Conservation (phyloP, 1,140 invertebrate species). For the Anagrus nilaparvatae region DNA sequence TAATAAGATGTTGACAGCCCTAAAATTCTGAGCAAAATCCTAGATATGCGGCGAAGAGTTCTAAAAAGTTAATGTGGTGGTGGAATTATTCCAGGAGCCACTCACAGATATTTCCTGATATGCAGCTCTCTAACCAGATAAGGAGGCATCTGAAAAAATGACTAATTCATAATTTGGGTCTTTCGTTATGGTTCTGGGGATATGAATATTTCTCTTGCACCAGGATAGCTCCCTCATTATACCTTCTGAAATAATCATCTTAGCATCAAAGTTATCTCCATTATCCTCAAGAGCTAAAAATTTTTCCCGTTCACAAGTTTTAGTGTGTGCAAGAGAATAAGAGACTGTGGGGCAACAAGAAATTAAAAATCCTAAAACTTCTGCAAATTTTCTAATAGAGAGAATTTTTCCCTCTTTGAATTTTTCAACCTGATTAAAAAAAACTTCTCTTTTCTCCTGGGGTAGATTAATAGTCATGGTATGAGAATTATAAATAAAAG, state of each 20-base stretch:
- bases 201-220: conserved; percentile 6
- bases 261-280: conserved; percentile 3
- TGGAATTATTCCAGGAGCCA: too few relatives aligned
- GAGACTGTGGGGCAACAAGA: conserved; percentile 17
- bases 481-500: neutral
- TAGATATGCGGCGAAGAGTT: conserved; percentile 11
- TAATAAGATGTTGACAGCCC: conserved; percentile 23
- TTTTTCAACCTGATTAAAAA: conserved; percentile 1
- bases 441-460: conserved; percentile 2
- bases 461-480: conserved; percentile 5
- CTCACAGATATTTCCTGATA: conserved; percentile 3
- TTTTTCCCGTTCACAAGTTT: conserved; percentile 17
- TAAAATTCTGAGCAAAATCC: conserved; percentile 4
- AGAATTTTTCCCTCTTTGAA: conserved; percentile 2
- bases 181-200: conserved; percentile 5
- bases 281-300: conserved; percentile 3
- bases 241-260: neutral
- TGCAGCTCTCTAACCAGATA: conserved; percentile 13
- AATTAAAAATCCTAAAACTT: conserved; percentile 14
- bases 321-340: conserved; percentile 16
- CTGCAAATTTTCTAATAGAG: conserved; percentile 17
- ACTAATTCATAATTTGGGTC: neutral
- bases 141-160: conserved; percentile 15
- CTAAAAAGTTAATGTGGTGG: conserved; percentile 17
- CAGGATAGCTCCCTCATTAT: conserved; percentile 2